Conservation (phyloP, 2,888 invertebrate genomes). For the Cryptocephalus moraei region DNA sequence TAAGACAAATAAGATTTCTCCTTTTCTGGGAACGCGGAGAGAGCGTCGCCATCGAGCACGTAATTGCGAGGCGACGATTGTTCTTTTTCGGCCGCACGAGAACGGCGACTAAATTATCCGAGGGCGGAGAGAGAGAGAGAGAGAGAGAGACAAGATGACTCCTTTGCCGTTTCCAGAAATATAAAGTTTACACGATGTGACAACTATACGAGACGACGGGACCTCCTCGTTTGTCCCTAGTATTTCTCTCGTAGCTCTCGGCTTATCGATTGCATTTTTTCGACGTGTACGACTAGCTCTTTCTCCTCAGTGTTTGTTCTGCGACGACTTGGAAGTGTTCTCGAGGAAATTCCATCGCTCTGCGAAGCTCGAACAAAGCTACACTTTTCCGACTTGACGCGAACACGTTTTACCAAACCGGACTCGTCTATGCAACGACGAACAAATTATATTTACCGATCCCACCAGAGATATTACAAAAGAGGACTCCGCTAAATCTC, state of each 20-base stretch:
- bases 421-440: too few relatives aligned
- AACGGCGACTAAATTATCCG: slow-evolving; percentile 7
- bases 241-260: slow-evolving; percentile 6
- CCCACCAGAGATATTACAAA: too few relatives aligned
- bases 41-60: slow-evolving; percentile 6
- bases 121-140: too few relatives aligned
- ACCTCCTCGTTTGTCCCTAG: slow-evolving; percentile 4
- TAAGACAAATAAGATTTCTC: slow-evolving; percentile 1
- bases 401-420: too few relatives aligned
- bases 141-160: too few relatives aligned
- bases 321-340: neutral
- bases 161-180: slow-evolving; percentile 4
- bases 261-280: slow-evolving; percentile 8
- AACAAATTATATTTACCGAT: too few relatives aligned
- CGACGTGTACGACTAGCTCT: neutral
- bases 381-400: too few relatives aligned
- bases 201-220: slow-evolving; percentile 5
- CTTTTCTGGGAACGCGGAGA: slow-evolving; percentile 1
- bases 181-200: slow-evolving; percentile 9
- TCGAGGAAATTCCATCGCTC: too few relatives aligned
- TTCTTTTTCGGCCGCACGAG: slow-evolving; percentile 2
- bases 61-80: slow-evolving; percentile 6
- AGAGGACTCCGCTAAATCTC: too few relatives aligned
- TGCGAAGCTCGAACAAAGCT: too few relatives aligned
- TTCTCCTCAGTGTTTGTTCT: neutral